Evolutionary conservation across 2,797 vertebrate species (phyloP).

Genomic region (Platyrinchus mystaceus): DNA sequence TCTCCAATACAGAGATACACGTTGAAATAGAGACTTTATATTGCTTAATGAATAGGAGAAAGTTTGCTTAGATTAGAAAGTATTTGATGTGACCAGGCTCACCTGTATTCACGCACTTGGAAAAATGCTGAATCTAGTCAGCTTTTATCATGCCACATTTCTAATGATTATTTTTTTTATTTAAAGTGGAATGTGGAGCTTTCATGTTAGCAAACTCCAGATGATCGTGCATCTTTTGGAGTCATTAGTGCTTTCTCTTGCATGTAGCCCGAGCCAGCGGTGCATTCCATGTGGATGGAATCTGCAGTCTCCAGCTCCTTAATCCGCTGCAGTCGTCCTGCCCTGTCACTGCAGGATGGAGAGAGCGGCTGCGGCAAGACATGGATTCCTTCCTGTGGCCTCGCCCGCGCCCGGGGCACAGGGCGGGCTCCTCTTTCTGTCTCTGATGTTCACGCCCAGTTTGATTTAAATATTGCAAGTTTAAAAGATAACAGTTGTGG

Average conservation of each 20-base stretch:
- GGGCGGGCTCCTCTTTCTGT: not conserved
- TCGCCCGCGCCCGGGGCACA: not conserved
- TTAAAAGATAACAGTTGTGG: not conserved
- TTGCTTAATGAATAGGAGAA: not conserved
- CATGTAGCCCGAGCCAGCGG: not conserved
- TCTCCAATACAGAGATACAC: not conserved
- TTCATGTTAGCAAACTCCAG: not conserved
- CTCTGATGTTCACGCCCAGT: not conserved
- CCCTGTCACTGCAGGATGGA: not conserved
- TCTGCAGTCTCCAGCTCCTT: not conserved
- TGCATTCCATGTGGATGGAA: not conserved
- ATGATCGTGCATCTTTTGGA: not conserved
- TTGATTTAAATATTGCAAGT: not conserved
- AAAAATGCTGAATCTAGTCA: not conserved
- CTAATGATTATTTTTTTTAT: not conserved
- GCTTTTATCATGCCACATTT: not conserved
- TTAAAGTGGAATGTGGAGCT: not conserved
- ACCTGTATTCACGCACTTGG: not conserved
- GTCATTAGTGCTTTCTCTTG: conserved; percentile 1
- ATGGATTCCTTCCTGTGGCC: not conserved
- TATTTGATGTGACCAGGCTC: not conserved
- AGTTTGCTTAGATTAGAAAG: not conserved
- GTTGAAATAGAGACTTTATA: not conserved
- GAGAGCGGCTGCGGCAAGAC: not conserved
- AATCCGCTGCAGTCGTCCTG: not conserved